Percentiles rank a stretch among this genome's conserved stretches.
phyloP scores from a whole-genome alignment of 2,888 invertebrate species.

The Zygothrica quintamaculata region DNA sequence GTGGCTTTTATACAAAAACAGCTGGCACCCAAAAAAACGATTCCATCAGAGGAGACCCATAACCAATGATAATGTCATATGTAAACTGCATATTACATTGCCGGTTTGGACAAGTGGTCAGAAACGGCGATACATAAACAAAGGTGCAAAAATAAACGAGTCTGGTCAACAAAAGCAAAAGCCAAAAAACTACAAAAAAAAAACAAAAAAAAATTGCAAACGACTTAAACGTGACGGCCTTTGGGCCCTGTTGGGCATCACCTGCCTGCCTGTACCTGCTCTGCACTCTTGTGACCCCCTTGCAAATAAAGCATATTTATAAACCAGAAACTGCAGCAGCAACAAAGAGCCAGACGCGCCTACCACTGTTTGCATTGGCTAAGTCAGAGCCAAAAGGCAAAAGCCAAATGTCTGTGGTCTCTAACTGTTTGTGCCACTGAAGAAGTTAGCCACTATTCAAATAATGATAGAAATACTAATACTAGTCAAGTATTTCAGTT shows the following conservation, averaged over 20 bases:
- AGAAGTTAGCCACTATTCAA: slow-evolving; percentile 54
- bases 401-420: neutral
- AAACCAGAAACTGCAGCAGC: slow-evolving; percentile 12
- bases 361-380: slow-evolving; percentile 38
- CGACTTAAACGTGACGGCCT: slow-evolving; percentile 29
- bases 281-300: slow-evolving; percentile 11
- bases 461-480: slow-evolving; percentile 28
- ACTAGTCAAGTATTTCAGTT: slow-evolving; percentile 14
- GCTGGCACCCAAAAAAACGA: slow-evolving; percentile 26
- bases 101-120: slow-evolving; percentile 39
- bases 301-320: slow-evolving; percentile 40
- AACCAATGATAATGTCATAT: slow-evolving; percentile 68
- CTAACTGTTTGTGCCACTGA: slow-evolving; percentile 52
- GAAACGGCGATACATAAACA: slow-evolving; percentile 65
- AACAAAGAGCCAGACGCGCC: slow-evolving; percentile 13
- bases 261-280: slow-evolving; percentile 4
- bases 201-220: slow-evolving; percentile 43
- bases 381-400: slow-evolving; percentile 19
- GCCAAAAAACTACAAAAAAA: slow-evolving; percentile 21
- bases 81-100: slow-evolving; percentile 68
- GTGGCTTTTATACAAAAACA: slow-evolving; percentile 73
- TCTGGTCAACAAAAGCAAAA: slow-evolving; percentile 41
- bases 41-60: slow-evolving; percentile 16
- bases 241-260: slow-evolving; percentile 35
- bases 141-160: slow-evolving; percentile 56